Evolutionary conservation across 2,888 invertebrate genomes (phyloP), one percentile per base, ranked within the genome.

Genomic region (Onthophagus sagittarius): DNA sequence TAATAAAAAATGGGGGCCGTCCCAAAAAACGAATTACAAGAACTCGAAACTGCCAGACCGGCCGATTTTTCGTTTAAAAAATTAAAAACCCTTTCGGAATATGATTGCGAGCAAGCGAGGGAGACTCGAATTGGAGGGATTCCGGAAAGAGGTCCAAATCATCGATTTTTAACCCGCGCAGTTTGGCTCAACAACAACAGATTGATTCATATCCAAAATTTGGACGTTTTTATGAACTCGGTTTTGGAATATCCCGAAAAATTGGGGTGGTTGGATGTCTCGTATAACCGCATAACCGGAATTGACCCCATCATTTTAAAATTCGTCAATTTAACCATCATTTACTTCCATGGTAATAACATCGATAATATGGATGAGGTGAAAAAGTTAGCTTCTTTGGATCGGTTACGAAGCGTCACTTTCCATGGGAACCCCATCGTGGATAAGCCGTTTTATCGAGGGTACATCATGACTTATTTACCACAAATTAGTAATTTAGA

Each of bases 321-420:
- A 6, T 73, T 71, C 69, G 15, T 14, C 2, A 87, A 88, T 76
- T 81, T 91, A 62, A 87, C 87, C 78, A 90, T 90, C 64, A 80
- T 91, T 5, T 90, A 91, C 80, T 85, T 91, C 11, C 91, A 91
- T 78, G 89, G 89, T 0, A 91, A 91, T 80, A 82, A 85, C 23
- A 88, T 91, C 15, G 81, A 82, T 2, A 85, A 88, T 74, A 81
- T 89, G 69, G 83, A 85, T 5, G 86, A 87, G 73, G 80, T 90
- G 2, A 82, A 85, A 15, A 89, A 88, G 78, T 79, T 91, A 53
- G 79, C 82, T 33, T 76, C 77, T 0, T 79, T 90, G 32, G 81
- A 79, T 9, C 80, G 85, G 32, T 81, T 91, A 11, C 82, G 85
- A 71, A 88, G 87, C n/a, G 81, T 91, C 1, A 89, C 90, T 0